Base-by-base conservation (phyloP, 2,888 invertebrate genomes). In the Chrysolina haemoptera region DNA sequence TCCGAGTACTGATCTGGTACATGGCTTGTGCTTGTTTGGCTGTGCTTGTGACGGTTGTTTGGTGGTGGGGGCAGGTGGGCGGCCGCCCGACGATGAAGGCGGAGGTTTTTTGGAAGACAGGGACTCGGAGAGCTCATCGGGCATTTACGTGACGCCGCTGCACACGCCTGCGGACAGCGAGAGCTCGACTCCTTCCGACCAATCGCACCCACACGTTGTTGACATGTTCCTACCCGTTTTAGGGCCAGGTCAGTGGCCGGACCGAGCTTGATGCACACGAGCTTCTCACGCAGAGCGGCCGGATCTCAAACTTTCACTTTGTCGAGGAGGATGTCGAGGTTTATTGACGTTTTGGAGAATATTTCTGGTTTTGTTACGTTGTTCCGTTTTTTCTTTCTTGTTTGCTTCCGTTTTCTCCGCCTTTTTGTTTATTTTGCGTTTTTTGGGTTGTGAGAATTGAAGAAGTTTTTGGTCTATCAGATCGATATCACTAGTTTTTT, bases 201-300 rank as follows among this genome's bases (percentile, higher is more conserved):
- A 80, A 73, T 82, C 80, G 80, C 68, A 72, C 68, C 81, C 81
- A 73, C 73, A 76, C 77, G 78, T 82, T 81, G 78, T 82, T 81
- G 83, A 84, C 84, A 80, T 81, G 82, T 85, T 81, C 83, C 83
- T 83, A 81, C 84, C 83, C 84, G 86, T 86, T 86, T 88, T 85
- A 82, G 86, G 87, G 86, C 87, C 87, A 88, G 88, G 88, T 88
- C 88, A 88, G 88, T 87, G 86, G 70, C 88, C 78, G 89, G 90
- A 82, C 89, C 89, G 78, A 80, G 84, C 84, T 83, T 83, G 74
- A 82, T 79, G 82, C 82, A 82, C 82, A 82, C 82, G 75, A 82
- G 83, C 83, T 84, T 83, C 77, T 82, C 82, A 84, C 82, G 82
- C 84, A 78, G 80, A 71, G 76, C 77, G 70, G 76, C 74, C 79